Base-by-base conservation (phyloP, 2,888 invertebrate genomes). In the Volucella inflata region DNA sequence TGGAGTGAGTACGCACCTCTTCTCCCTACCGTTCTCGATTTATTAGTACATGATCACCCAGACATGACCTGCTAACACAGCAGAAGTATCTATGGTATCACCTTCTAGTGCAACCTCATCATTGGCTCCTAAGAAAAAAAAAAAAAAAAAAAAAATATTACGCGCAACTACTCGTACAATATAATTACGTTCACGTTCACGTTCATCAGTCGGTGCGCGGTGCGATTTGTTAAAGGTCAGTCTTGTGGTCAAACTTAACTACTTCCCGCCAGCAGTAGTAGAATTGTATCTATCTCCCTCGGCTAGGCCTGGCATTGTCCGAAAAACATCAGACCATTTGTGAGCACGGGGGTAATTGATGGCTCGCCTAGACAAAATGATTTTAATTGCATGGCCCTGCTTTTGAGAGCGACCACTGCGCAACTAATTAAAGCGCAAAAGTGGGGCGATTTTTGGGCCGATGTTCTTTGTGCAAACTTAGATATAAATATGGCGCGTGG, bases 221-320 rank as follows among this genome's bases (percentile, higher is more conserved):
- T 42, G 60, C 70, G 75, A 71, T 68, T 75, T 60, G 62, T 17
- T 84, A 84, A 84, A 84, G 84, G 84, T 84, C 84, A 67, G 48
- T 71, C 60, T 76, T 79, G 70, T 76, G 84, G 84, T 84, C 84
- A 80, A 76, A 76, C 40, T 84, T 76, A 79, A 84, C 64, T 76
- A 84, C 84, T 80, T 84, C 84, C 84, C 84, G 75, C 65, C 57
- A 53, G 60, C 68, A 44, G 68, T 38, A 51, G 40, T 51, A 70
- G 74, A 60, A n/a, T n/a, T n/a, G n/a, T n/a, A n/a, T n/a, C n/a
- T n/a, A 6, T 30, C 30, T 30, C 30, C 53, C 40, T 12, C 30
- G 48, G 75, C 65, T 76, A 75, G 75, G 65, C 64, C 14, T n/a
- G 46, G 42, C 72, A 62, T 68, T 82, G 72, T 68, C 64, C 60